phyloP scores from a whole-genome alignment of 2,888 invertebrate genomes.

The Yponomeuta evonymella region DNA sequence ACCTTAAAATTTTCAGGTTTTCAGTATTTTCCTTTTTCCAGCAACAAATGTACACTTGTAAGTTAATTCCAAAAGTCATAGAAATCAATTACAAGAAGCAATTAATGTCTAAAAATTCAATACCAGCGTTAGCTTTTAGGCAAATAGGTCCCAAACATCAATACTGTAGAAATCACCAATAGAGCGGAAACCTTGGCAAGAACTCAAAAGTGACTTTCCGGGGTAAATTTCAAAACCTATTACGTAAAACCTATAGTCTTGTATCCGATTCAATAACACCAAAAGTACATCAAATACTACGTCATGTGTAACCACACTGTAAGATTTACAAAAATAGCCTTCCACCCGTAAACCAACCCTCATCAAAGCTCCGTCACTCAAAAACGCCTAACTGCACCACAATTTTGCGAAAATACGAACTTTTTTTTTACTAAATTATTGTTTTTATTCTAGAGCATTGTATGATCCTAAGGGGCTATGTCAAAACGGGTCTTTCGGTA shows the following conservation, averaged over 20 bases:
- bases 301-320: conserved; percentile 31
- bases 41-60: no score
- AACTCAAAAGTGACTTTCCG: conserved; percentile 41
- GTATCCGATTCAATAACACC: conserved; percentile 16
- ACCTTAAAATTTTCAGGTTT: no score
- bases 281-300: conserved; percentile 30
- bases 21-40: no score
- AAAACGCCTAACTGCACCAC: conserved; percentile 16
- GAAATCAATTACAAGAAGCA: no score
- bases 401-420: conserved; percentile 25
- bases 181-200: conserved; percentile 38
- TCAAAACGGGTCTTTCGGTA: conserved; percentile 37
- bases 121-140: neutral
- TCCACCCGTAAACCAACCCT: conserved; percentile 42
- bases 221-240: neutral
- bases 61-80: no score
- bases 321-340: conserved; percentile 46
- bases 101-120: no score
- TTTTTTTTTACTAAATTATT: conserved; percentile 21
- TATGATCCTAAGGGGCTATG: conserved; percentile 31
- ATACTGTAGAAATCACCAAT: neutral
- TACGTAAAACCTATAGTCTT: neutral
- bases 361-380: conserved; percentile 32
- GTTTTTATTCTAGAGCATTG: conserved; percentile 39
- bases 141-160: neutral